Evolutionary conservation across 2,797 vertebrate species (phyloP), one percentile per base, ranked within the genome.

Genomic region (Phoeniculus purpureus): DNA sequence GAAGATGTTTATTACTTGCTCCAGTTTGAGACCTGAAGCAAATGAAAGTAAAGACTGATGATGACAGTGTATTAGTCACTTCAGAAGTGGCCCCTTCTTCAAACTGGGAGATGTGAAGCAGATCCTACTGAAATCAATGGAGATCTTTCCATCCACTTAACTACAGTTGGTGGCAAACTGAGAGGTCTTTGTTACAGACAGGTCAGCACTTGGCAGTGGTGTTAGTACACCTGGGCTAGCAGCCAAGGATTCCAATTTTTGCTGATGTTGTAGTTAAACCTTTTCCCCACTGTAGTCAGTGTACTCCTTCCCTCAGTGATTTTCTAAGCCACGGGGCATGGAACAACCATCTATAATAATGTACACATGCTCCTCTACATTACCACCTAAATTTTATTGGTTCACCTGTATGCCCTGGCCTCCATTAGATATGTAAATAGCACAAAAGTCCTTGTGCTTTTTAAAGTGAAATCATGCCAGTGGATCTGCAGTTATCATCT

Each of bases 121-220:
- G 23, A 76, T 78, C 20, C 13, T 0, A 1, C 25, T 55, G 68
- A 84, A 93, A 90, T 74, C 78, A 17, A n/a, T 45, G 37, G 51
- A 86, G 22, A 67, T 18, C 5, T 93, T 75, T 84, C 54, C 51
- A 71, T 71, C 65, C n/a, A 80, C 20, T 90, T 93, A 90, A 73
- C 67, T 79, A 7, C 22, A 67, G 5, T 58, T 34, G 2, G 8
- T 61, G 61, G 16, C n/a, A 82, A 19, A 22, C 26, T 81, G 62
- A 7, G 43, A 84, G 56, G 60, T 60, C 81, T 91, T 75, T 66
- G 27, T 58, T 74, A 43, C 78, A 84, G 65, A 22, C 32, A 82
- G 92, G 85, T 92, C 93, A 93, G 92, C 83, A 76, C 64, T 92
- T 93, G 67, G 87, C 85, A 91, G 0, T 1, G 23, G 54, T 27